Base-by-base conservation (phyloP, 1,140 invertebrate species). In the Drosophila parvula region DNA sequence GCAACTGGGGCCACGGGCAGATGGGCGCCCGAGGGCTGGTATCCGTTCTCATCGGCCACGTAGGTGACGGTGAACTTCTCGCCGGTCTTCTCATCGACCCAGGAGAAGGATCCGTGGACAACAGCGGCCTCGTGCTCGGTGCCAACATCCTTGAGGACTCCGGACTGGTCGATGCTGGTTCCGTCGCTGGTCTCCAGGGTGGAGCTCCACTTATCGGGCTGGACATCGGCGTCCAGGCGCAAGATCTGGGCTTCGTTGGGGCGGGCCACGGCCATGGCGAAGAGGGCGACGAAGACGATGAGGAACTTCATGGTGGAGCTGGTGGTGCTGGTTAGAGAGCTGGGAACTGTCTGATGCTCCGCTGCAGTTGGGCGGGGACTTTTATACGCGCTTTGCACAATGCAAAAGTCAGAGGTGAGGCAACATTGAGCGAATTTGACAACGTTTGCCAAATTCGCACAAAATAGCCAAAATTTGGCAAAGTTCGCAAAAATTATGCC, bases 11-110 rank as follows among this genome's bases (percentile, higher is more conserved):
- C n/a, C n/a, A n/a, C n/a, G n/a, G n/a, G n/a, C n/a, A 95, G 76
- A 91, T 95, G 94, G 40, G 92, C 94, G 14, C 94, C 95, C 60
- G 92, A 47, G 4, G 95, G 95, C 67, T 94, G 95, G 94, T 95
- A 96, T 36, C 96, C 96, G 71, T 96, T 95, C 91, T 90, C 79
- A 78, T 86, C 86, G 56, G 89, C 89, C 27, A 82, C 32, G 27
- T 91, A 91, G 58, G 8, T 77, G 43, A 90, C 51, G 9, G 51
- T 55, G 71, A 67, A 85, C 27, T 55, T 56, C 32, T 62, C 22
- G 30, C 89, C 89, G 60, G 67, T 74, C 71, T 91, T 74, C 34
- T 73, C 65, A 53, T 14, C 89, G 4, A 75, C 45, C 38, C 34
- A 83, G 0, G 44, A 55, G 71, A 8, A 91, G 14, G 55, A 60